A percentile compares a stretch with the other conserved stretches of the same genome.
phyloP scores from a whole-genome alignment of 2,113 vertebrate genomes.

The Micronisus gabar region DNA sequence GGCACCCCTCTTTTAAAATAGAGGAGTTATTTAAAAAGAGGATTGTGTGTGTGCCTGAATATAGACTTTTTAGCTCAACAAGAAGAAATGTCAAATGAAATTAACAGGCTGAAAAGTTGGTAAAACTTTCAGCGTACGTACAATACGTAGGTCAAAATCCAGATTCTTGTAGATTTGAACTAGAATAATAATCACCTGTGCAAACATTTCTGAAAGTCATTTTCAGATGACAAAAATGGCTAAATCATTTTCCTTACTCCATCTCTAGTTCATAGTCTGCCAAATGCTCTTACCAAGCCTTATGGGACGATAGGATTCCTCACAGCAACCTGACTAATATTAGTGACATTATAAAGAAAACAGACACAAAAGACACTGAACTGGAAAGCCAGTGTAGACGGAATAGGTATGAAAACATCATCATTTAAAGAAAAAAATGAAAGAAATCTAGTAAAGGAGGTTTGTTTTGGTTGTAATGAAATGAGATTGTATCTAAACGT shows the following conservation, averaged over 20 bases:
- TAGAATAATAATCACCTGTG: neutral
- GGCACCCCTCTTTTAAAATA: neutral
- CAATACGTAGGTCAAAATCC: neutral
- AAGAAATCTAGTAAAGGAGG: neutral
- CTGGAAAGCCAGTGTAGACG: neutral
- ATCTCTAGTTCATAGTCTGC: neutral
- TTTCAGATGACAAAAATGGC: neutral
- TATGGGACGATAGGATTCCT: neutral
- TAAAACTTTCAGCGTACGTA: neutral
- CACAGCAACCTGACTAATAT: neutral
- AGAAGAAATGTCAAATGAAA: neutral
- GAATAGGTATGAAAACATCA: neutral
- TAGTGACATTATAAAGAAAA: neutral
- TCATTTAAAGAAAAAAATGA: neutral
- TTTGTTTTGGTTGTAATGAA: conserved; percentile 21
- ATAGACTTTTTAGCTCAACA: neutral
- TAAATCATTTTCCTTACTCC: neutral
- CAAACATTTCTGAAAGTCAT: neutral
- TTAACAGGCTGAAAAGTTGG: neutral
- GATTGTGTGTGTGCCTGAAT: neutral
- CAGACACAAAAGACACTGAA: neutral
- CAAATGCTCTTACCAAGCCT: neutral
- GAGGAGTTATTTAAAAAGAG: neutral
- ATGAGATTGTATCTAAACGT: conserved; percentile 37
- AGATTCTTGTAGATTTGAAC: neutral